Percentiles rank a stretch among this genome's conserved stretches.
Evolutionary conservation across 2,888 invertebrate genomes (phyloP).

Genomic region (Lithosia quadra): DNA sequence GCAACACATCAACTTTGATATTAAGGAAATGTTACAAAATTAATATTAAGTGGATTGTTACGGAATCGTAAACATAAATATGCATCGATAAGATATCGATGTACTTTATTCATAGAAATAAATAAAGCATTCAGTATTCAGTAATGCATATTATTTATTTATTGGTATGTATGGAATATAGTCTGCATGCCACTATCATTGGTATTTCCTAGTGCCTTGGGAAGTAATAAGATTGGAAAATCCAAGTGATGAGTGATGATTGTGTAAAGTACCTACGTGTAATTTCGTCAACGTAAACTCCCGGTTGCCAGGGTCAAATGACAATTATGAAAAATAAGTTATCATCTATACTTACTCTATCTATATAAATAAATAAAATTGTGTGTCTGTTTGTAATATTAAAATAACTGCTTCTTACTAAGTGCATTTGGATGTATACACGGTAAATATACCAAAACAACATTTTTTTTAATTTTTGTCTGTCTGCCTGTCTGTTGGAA

Average conservation of each 20-base stretch:
- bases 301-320: background rate
- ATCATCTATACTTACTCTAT: too few species aligned
- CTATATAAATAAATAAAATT: too few species aligned
- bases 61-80: background rate
- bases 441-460: too few species aligned
- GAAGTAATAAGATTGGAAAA: background rate
- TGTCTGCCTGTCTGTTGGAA: too few species aligned
- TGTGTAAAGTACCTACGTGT: background rate
- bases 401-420: too few species aligned
- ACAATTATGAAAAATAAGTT: background rate
- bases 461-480: too few species aligned
- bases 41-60: background rate
- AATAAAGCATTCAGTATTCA: too few species aligned
- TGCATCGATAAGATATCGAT: too few species aligned
- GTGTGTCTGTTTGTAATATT: too few species aligned
- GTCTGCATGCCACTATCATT: background rate
- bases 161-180: background rate
- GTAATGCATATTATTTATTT: too few species aligned
- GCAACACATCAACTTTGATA: background rate
- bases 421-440: too few species aligned
- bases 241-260: background rate
- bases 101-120: too few species aligned
- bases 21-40: background rate
- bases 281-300: background rate
- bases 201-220: background rate